Evolutionary conservation across 37 sponge, comb jelly and placozoan species (phyloP).

Genomic region (Chondrosia reniformis): DNA sequence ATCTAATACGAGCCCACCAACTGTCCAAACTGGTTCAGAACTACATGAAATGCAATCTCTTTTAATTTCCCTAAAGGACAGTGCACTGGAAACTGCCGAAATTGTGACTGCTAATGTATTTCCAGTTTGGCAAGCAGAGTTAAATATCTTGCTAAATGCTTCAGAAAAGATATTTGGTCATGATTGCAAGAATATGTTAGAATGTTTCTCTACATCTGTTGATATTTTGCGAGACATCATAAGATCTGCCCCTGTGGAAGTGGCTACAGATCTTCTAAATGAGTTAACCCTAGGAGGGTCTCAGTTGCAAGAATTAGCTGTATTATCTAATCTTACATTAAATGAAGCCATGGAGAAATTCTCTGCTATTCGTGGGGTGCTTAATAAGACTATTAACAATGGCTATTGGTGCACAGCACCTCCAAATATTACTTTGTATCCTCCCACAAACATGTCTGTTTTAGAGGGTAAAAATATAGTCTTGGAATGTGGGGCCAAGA

Average conservation of each 20-base stretch:
- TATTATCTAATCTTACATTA: background rate
- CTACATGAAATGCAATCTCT: too few relatives aligned
- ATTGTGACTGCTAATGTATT: background rate
- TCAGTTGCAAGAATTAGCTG: background rate
- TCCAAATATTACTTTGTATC: background rate
- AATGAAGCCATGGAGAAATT: background rate
- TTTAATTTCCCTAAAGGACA: too few relatives aligned
- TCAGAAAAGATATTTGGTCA: background rate
- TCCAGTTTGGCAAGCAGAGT: background rate
- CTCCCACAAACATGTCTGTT: background rate
- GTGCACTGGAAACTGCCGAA: background rate
- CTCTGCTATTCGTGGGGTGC: background rate
- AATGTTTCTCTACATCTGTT: background rate
- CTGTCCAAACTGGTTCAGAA: too few relatives aligned
- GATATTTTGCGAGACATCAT: background rate
- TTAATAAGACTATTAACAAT: background rate
- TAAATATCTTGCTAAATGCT: background rate
- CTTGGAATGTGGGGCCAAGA: background rate
- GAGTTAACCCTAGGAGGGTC: too few relatives aligned
- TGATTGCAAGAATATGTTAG: background rate
- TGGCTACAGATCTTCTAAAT: too few relatives aligned
- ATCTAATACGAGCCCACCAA: too few relatives aligned
- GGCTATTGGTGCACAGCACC: background rate
- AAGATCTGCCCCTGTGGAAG: background rate
- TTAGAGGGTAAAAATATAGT: background rate